These are phyloP conservation scores for Lepas anatifera DNA, from an alignment of 2,888 invertebrate species.

Conservation along the genomic window DNA sequence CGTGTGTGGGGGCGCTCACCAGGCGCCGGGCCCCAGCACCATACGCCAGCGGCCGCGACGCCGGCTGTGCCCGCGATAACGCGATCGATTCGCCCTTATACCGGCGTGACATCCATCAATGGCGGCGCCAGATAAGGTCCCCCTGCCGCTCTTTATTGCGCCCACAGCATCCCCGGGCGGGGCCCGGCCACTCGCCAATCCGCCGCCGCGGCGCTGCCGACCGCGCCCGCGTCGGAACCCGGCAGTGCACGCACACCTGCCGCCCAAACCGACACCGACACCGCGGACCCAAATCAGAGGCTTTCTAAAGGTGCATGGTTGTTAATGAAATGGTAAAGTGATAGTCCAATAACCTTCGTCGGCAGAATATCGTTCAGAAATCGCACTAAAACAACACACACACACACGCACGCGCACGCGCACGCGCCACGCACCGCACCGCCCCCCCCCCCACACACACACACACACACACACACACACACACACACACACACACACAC, in stretches of 20 bases:
- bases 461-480: no score
- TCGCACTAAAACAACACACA: no score
- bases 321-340: no score
- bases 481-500: no score
- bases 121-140: not conserved
- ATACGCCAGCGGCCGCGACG: not conserved
- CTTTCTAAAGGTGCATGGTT: no score
- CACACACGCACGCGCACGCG: no score
- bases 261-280: not conserved
- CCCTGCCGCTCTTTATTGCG: not conserved
- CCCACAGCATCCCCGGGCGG: not conserved
- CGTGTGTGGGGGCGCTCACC: no score
- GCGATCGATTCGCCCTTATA: conserved; percentile 8
- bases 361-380: no score
- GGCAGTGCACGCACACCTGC: not conserved
- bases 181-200: not conserved
- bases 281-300: not conserved
- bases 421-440: no score
- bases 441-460: no score
- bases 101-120: not conserved
- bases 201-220: not conserved
- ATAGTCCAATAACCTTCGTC: no score
- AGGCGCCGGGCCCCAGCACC: no score
- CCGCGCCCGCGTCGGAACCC: not conserved
- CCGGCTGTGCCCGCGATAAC: not conserved